phyloP scores from a whole-genome alignment of 1,140 invertebrate genomes.

The Cephus cinctus region DNA sequence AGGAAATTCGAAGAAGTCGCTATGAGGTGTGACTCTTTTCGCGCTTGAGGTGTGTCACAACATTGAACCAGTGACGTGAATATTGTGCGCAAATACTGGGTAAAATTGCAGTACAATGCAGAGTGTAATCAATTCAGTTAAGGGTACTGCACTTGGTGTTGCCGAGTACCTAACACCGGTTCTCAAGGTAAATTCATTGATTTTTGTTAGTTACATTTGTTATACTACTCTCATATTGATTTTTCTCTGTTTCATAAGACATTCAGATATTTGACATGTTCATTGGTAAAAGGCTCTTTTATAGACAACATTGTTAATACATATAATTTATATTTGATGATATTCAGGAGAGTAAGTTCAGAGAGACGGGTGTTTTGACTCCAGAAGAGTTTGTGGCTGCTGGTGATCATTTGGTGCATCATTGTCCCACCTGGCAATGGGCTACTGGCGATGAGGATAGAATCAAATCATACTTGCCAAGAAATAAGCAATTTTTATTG shows the following conservation, averaged over 20 bases:
- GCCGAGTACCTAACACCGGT: slow-evolving; percentile 96
- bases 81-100: no score
- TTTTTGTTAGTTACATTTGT: no score
- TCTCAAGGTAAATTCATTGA: slow-evolving; percentile 91
- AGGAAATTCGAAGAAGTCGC: no score
- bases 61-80: no score
- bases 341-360: slow-evolving; percentile 96
- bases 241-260: neutral
- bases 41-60: no score
- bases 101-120: no score
- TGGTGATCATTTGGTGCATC: slow-evolving; percentile 97
- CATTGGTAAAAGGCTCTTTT: neutral
- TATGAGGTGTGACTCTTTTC: no score
- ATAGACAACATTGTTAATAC: neutral
- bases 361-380: slow-evolving; percentile 97
- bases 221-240: neutral
- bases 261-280: neutral
- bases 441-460: slow-evolving; percentile 84
- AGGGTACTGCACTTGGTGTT: slow-evolving; percentile 90
- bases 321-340: slow-evolving; percentile 7
- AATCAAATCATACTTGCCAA: slow-evolving; percentile 84
- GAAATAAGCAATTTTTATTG: slow-evolving; percentile 96
- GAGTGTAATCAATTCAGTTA: slow-evolving; percentile 92
- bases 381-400: slow-evolving; percentile 95
- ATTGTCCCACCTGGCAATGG: slow-evolving; percentile 99